Conservation (phyloP, 2,113 vertebrate genomes). For the Lasiurus borealis region DNA sequence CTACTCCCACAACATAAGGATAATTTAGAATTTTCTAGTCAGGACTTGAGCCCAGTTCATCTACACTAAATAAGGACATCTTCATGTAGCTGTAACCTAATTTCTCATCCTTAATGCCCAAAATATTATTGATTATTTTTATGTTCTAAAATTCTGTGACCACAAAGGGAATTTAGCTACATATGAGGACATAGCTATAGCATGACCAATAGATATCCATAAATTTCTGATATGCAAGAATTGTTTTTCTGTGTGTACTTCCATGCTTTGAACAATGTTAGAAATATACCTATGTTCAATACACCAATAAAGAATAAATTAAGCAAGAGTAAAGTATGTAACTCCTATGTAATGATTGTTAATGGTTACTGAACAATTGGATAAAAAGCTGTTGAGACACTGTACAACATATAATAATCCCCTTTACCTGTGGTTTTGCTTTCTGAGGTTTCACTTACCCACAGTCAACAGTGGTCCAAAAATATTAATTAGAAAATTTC, state of each 20-base stretch:
- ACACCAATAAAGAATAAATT: conserved; percentile 33
- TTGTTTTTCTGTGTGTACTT: neutral
- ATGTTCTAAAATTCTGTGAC: neutral
- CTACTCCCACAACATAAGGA: neutral
- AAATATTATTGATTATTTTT: neutral
- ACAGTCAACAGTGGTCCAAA: neutral
- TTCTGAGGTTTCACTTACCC: neutral
- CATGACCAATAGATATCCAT: neutral
- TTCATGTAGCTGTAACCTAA: neutral
- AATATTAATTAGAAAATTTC: neutral
- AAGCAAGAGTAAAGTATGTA: neutral
- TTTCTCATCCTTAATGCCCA: neutral
- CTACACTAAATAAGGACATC: neutral
- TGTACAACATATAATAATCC: neutral
- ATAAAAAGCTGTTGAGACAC: neutral
- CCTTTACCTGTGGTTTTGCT: neutral
- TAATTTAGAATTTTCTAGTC: neutral
- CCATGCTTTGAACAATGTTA: neutral
- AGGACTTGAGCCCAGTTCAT: neutral
- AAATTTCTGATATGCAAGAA: neutral
- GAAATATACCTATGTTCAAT: neutral
- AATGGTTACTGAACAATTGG: neutral
- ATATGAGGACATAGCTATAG: neutral
- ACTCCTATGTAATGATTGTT: neutral
- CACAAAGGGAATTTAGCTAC: neutral